Base-by-base conservation (phyloP, 1,140 invertebrate genomes). In the Drosophila elegans region DNA sequence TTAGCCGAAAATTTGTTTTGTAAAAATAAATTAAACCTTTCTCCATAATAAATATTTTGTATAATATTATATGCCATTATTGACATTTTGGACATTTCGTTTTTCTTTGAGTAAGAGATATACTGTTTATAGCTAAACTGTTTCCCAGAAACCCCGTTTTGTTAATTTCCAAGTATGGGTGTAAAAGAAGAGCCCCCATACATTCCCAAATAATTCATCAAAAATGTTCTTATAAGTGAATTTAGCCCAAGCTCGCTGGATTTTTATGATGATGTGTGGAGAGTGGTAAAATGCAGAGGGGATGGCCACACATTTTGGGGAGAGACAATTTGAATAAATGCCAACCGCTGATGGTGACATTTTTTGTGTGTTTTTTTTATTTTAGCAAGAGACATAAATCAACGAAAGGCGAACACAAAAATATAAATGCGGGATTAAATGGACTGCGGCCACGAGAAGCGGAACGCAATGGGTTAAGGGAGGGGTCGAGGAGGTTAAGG, bases 341-440 rank as follows among this genome's bases (percentile, higher is more conserved):
- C 57, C 78, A 74, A 67, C 45, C 54, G 48, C 49, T 74, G 69
- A 45, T 63, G 48, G 44, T 82, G 76, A 77, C 68, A 74, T 57
- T 66, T 48, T 66, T 45, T 29, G 63, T 64, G 27, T 55, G 21
- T 39, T 25, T 25, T 39, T 10, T 44, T 45, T 46, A 11, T 52
- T 46, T 89, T 69, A 89, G 84, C 84, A 80, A 89, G 42, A 71
- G 84, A 69, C 84, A 89, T 89, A 89, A 89, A 89, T 89, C 84
- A 89, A 84, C 80, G 64, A 84, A 78, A 71, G 78, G 55, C 60
- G 51, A 77, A 77, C 64, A 48, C 16, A 41, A 25, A 48, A 59
- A 62, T 81, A 78, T 80, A 71, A 72, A 86, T 89, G 85, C 80
- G 85, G 85, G 84, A 89, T 90, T 80, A 89, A 89, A 81, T 72